Base-by-base conservation (phyloP, 2,888 invertebrate genomes). In the Micropterix aruncella region DNA sequence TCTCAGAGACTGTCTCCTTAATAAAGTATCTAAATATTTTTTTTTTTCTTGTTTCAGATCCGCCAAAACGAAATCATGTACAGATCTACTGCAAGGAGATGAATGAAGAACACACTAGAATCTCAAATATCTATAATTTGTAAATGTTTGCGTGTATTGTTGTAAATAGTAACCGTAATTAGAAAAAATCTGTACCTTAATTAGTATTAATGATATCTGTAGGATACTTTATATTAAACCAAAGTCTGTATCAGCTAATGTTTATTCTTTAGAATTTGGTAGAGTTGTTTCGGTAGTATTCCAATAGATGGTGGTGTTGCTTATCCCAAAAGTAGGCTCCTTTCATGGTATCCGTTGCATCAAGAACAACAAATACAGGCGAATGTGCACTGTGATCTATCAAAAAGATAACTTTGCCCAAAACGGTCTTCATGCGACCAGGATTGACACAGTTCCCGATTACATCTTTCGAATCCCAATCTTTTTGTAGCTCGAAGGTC, bases 51-150 rank as follows among this genome's bases (percentile, higher is more conserved):
- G 54, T 78, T 77, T 52, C 72, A 82, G 82, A 60, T 68, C 75
- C 50, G 69, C 73, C 60, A 82, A 80, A 70, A 79, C 82, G 38
- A 81, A 81, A 64, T 83, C 83, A 48, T 83, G 82, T 62, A 79
- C 80, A 58, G 81, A 81, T 64, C 74, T 83, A 52, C 67, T 79
- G 37, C 75, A 79, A 52, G 69, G 72, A 53, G 76, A 76, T 51
- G 66, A 75, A 54, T 75, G 60, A 73, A 48, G 9, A 44, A 3
- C n/a, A n/a, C n/a, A n/a, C n/a, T n/a, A n/a, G n/a, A n/a, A n/a
- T n/a, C n/a, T n/a, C n/a, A n/a, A n/a, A 27, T 7, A 27, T 5
- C 5, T 27, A 27, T 27, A 27, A 27, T 27, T 27, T 27, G 27
- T 27, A 27, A 27, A 27, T 27, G 12, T 27, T n/a, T n/a, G n/a